Conservation (phyloP, 2,797 vertebrate genomes). For the Lindbergichthys nudifrons region DNA sequence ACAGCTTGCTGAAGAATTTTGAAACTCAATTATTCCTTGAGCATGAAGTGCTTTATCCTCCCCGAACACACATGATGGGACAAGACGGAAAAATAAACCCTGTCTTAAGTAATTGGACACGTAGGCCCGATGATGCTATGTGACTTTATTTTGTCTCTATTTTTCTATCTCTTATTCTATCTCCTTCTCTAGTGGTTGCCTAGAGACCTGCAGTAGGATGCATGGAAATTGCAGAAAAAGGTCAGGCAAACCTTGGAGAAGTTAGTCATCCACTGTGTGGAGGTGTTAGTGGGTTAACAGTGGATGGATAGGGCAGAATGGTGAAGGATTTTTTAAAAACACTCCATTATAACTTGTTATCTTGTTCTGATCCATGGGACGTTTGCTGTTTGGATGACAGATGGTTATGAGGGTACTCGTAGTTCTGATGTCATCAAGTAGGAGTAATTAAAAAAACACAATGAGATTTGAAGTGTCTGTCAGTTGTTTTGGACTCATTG, state of each 20-base stretch:
- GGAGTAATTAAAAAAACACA: conserved; percentile 15
- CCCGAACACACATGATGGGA: neutral
- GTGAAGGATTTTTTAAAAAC: conserved; percentile 49
- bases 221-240: conserved; percentile 78
- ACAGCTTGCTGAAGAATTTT: no score
- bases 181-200: conserved; percentile 70
- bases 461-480: neutral
- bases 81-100: conserved; percentile 26
- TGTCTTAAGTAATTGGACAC: conserved; percentile 43
- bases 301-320: conserved; percentile 31
- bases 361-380: conserved; percentile 20
- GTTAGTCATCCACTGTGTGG: conserved; percentile 78
- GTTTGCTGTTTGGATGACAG: neutral
- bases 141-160: conserved; percentile 54
- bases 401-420: neutral
- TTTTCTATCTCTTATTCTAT: conserved; percentile 48
- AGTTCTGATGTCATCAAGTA: conserved; percentile 24
- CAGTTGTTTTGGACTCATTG: conserved; percentile 4
- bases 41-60: neutral
- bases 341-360: conserved; percentile 18
- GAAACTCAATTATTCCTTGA: neutral
- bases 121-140: conserved; percentile 55
- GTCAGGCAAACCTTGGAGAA: conserved; percentile 81
- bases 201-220: conserved; percentile 78
- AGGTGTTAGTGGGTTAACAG: conserved; percentile 65